Conservation (phyloP, 1,140 invertebrate genomes). For the Brachionus paranguensis region DNA sequence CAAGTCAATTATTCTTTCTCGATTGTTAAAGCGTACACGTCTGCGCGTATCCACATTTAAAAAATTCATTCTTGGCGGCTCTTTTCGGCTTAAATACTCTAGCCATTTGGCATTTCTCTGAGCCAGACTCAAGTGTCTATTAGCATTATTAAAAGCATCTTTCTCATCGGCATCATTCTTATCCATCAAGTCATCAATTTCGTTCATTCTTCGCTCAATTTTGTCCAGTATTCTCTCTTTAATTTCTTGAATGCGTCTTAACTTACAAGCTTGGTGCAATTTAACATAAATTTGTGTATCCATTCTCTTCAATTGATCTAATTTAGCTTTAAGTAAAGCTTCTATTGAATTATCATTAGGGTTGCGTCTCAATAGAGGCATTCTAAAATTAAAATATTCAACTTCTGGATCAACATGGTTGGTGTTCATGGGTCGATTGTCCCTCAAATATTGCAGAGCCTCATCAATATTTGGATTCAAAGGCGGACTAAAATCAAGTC, state of each 20-base stretch:
- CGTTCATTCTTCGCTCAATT: background rate
- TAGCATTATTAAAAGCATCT: background rate
- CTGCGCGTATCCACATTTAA: background rate
- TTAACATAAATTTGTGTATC: background rate
- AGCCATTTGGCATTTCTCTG: background rate
- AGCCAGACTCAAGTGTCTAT: background rate
- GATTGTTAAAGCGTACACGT: background rate
- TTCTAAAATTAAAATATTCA: slow-evolving; percentile 2
- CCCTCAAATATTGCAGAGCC: background rate
- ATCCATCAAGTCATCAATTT: background rate
- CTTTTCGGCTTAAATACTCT: background rate
- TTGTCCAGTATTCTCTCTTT: background rate
- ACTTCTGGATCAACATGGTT: background rate
- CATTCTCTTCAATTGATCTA: background rate
- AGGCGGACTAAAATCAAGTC: background rate
- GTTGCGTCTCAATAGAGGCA: background rate
- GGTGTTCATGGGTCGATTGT: background rate
- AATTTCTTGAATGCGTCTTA: background rate
- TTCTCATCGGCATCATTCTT: background rate
- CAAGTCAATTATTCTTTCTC: background rate
- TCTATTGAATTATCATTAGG: background rate
- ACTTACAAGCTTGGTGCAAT: background rate
- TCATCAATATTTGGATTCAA: background rate
- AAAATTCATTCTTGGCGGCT: background rate
- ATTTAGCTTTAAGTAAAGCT: background rate